Base-by-base conservation (phyloP, 1,140 invertebrate genomes). In the Colletes latitarsis region DNA sequence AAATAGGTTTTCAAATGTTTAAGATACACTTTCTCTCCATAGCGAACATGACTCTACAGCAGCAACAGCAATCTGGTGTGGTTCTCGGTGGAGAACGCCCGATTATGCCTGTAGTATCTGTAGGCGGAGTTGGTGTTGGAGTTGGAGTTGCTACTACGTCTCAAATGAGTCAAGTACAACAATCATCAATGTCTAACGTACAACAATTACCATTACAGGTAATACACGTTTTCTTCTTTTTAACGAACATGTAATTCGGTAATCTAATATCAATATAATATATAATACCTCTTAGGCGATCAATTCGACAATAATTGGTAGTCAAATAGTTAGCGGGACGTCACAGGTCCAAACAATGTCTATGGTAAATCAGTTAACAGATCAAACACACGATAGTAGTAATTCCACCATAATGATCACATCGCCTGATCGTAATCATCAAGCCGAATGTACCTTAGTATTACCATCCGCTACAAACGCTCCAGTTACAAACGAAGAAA, bases 101-200 rank as follows among this genome's bases (percentile, higher is more conserved):
- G 0, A 94, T 95, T 17, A 94, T 94, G 94, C 94, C 94, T 8
- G 94, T 95, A 4, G 94, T 94, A 10, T 94, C 94, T 1, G 94
- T 95, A 90, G 88, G 90, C 21, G 89, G 90, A 43, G 90, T 92
- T 66, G 90, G 90, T 6, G 89, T 90, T 75, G 88, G 86, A 9
- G 88, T 91, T 8, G 89, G 92, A 87, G 82, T 85, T 9, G 77
- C 88, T 46, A 69, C 90, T 8, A 73, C 91, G 0, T 89, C 91
- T 63, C 90, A 92, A 72, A 92, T 91, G 87, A 93, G 91, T 82
- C 93, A 93, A 87, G 91, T 93, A 0, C 92, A 92, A 67, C 93
- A 93, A 78, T 83, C 91, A 12, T 86, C 90, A 3, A 91, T 94
- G 86, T 88, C 94, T 84, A 89, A 92, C 17, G 93, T 94, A 74